phyloP scores from a whole-genome alignment of 30 jellyfish, hydroid and myxozoan genomes.

The Rhopilema esculentum region DNA sequence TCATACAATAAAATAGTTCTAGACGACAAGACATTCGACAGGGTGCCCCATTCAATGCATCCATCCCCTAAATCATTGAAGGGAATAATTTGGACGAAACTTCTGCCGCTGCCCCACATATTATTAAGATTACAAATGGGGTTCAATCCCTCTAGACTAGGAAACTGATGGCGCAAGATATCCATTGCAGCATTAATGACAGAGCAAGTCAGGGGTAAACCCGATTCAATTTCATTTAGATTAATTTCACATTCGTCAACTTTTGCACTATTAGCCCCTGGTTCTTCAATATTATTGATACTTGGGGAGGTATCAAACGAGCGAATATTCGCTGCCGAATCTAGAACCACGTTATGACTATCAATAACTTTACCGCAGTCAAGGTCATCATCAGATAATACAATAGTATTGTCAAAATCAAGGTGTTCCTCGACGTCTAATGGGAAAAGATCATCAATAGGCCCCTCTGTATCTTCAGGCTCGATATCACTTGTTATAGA shows the following conservation, averaged over 20 bases:
- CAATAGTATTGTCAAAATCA: not conserved
- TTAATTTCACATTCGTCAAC: not conserved
- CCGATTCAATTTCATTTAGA: not conserved
- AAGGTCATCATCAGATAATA: not conserved
- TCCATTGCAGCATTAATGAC: constrained; percentile 6
- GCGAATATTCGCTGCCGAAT: not conserved
- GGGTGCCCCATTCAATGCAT: not conserved
- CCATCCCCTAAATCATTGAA: not conserved
- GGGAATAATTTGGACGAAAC: constrained; percentile 1
- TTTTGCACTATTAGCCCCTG: not conserved
- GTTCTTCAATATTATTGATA: not conserved
- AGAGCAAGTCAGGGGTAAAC: not conserved
- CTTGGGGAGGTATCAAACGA: not conserved
- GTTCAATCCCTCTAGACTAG: not conserved
- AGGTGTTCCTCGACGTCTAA: not conserved
- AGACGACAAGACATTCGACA: not conserved
- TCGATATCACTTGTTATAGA: not conserved
- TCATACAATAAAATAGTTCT: not conserved
- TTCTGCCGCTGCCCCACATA: constrained; percentile 1
- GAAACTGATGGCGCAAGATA: not conserved
- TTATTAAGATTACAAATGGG: not conserved
- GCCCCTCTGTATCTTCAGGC: not conserved
- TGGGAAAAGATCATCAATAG: not conserved
- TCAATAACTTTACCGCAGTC: not conserved
- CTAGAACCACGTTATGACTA: not conserved